Evolutionary conservation across 2,888 invertebrate species (phyloP).

Genomic region (Trilocha varians): DNA sequence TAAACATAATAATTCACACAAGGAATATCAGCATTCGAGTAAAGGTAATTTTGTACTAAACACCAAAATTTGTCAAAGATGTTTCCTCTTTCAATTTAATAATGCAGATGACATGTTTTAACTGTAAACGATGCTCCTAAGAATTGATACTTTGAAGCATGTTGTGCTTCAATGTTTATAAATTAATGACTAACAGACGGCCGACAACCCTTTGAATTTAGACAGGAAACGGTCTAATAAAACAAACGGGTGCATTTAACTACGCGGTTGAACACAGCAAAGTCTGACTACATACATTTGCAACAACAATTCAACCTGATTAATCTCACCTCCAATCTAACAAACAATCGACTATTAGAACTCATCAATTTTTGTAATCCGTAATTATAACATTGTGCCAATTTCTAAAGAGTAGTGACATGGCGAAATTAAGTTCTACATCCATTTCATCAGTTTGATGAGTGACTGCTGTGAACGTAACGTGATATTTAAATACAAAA

Average conservation of each 20-base stretch:
- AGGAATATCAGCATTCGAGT: no score
- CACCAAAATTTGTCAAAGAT: no score
- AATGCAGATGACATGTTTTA: no score
- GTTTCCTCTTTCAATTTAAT: no score
- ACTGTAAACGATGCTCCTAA: slow-evolving; percentile 25
- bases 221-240: slow-evolving; percentile 42
- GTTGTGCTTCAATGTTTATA: slow-evolving; percentile 50
- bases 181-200: slow-evolving; percentile 37
- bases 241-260: slow-evolving; percentile 27
- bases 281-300: slow-evolving; percentile 7
- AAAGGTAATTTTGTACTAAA: no score
- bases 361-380: neutral
- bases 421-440: slow-evolving; percentile 30
- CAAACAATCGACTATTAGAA: neutral
- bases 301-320: neutral
- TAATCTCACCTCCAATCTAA: neutral
- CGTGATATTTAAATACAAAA: slow-evolving; percentile 18
- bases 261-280: slow-evolving; percentile 20
- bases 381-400: slow-evolving; percentile 19
- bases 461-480: slow-evolving; percentile 32
- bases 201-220: slow-evolving; percentile 31
- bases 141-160: slow-evolving; percentile 47
- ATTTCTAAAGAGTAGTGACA: slow-evolving; percentile 30
- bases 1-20: no score
- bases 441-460: slow-evolving; percentile 37